phyloP scores from a whole-genome alignment of 2,113 vertebrate species.

The Antechinus flavipes region DNA sequence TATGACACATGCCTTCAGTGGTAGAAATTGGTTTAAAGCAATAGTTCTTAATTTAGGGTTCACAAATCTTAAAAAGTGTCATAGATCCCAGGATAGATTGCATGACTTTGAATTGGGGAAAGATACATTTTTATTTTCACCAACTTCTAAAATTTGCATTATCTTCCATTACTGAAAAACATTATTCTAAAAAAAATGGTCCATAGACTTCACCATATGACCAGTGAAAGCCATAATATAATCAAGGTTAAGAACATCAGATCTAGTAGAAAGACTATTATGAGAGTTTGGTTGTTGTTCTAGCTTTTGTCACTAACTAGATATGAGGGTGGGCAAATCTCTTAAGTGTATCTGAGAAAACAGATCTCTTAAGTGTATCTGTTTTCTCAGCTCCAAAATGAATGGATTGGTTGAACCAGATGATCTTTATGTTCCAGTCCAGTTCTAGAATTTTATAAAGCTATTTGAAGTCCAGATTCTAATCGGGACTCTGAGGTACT shows the following conservation, averaged over 20 bases:
- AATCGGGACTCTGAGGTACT: neutral
- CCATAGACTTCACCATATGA: neutral
- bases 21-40: neutral
- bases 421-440: neutral
- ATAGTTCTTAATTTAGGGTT: neutral
- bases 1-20: neutral
- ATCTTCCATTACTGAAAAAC: neutral
- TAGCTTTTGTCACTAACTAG: neutral
- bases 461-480: neutral
- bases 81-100: neutral
- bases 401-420: neutral
- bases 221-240: neutral
- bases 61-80: neutral
- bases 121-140: neutral
- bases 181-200: neutral
- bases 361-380: neutral
- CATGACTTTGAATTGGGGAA: neutral
- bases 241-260: neutral
- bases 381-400: neutral
- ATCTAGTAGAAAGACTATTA: neutral
- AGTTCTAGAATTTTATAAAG: neutral
- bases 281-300: neutral
- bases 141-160: neutral
- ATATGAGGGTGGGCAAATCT: conserved; percentile 12
- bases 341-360: neutral